A percentile compares a stretch with the other conserved stretches of the same genome.
These are phyloP conservation scores for Probosciger aterrimus DNA, from an alignment of 2,113 vertebrate genomes.

Conservation along the genomic window DNA sequence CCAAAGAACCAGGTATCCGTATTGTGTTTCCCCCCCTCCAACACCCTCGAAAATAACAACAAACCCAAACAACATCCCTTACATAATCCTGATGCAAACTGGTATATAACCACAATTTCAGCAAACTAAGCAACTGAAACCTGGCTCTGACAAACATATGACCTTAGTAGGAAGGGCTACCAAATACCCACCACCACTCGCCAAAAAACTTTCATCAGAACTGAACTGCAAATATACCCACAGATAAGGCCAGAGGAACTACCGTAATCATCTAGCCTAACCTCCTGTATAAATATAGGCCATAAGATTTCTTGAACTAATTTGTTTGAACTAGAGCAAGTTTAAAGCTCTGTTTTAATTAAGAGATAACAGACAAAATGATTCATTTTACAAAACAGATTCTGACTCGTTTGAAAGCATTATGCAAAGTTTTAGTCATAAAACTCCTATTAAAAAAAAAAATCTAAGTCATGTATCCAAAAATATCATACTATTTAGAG, in stretches of 20 bases:
- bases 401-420: not conserved
- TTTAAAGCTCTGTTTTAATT: conserved; percentile 26
- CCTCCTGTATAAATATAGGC: not conserved
- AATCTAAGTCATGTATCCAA: not conserved
- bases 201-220: not conserved
- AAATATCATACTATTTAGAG: not conserved
- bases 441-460: not conserved
- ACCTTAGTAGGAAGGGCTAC: not conserved
- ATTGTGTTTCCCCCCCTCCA: not conserved
- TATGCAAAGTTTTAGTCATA: not conserved
- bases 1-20: not conserved
- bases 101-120: not conserved
- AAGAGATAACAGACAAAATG: not conserved
- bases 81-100: not conserved
- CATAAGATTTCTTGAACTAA: not conserved
- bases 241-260: not conserved
- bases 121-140: not conserved
- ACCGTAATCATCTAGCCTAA: not conserved
- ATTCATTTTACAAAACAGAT: not conserved
- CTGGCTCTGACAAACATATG: not conserved
- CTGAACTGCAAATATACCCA: not conserved
- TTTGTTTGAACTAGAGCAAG: not conserved
- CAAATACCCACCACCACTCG: not conserved
- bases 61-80: not conserved
- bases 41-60: not conserved